Conservation (phyloP, 2,797 vertebrate genomes). For the Rhadinocentrus ornatus region DNA sequence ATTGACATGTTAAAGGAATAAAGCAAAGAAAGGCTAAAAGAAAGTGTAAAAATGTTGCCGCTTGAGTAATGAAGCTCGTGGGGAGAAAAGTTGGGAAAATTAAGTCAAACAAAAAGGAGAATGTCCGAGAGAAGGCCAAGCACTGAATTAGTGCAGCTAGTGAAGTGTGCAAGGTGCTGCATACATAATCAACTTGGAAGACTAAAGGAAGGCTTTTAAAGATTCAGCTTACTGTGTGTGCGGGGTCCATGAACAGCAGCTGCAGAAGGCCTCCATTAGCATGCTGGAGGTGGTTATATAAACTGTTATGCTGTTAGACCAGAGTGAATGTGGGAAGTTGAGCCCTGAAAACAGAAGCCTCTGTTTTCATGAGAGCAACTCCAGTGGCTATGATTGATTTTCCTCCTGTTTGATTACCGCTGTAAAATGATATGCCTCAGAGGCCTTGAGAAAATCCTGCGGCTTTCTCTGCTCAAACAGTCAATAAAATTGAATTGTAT, state of each 20-base stretch:
- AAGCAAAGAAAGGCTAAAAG: conserved; percentile 22
- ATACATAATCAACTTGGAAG: conserved; percentile 74
- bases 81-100: conserved; percentile 28
- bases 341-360: conserved; percentile 64
- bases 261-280: conserved; percentile 77
- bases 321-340: conserved; percentile 69
- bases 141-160: conserved; percentile 54
- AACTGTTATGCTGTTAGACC: conserved; percentile 70
- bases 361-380: conserved; percentile 59
- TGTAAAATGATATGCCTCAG: conserved; percentile 38
- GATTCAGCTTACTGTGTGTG: conserved; percentile 36
- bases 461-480: conserved; percentile 24
- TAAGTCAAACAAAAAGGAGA: conserved; percentile 33
- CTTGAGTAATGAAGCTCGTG: conserved; percentile 3
- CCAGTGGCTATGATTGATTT: conserved; percentile 55
- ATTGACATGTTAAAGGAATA: conserved; percentile 16
- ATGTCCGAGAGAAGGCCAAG: conserved; percentile 51
- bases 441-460: conserved; percentile 36
- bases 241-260: conserved; percentile 63
- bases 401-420: conserved; percentile 37
- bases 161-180: conserved; percentile 64
- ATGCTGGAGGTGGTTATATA: conserved; percentile 80
- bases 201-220: conserved; percentile 68
- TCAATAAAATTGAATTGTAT: conserved; percentile 52
- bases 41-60: conserved; percentile 19